Conservation (phyloP, 2,888 invertebrate genomes). For the Lissonota sp. region DNA sequence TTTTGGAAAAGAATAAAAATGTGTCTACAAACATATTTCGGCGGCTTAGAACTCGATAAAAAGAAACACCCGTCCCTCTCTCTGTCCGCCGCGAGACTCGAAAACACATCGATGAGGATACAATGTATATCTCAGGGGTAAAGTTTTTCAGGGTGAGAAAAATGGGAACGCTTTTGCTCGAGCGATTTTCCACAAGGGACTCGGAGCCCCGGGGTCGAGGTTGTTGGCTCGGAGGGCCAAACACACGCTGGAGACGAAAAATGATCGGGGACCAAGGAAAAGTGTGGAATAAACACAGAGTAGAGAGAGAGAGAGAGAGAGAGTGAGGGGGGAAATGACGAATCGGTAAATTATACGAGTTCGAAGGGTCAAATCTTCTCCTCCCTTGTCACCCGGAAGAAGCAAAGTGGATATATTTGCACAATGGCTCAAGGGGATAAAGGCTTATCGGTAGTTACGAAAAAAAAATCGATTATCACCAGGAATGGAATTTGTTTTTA, state of each 20-base stretch:
- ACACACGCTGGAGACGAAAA: neutral
- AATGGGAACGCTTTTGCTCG: constrained; percentile 17
- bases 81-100: neutral
- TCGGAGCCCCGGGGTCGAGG: constrained; percentile 4
- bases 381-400: constrained; percentile 15
- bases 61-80: neutral
- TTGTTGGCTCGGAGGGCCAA: constrained; percentile 18
- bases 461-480: constrained; percentile 6
- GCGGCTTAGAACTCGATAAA: neutral
- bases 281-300: neutral
- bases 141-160: constrained; percentile 18
- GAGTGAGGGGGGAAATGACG: constrained; percentile 45
- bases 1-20: too few species aligned
- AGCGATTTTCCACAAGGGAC: constrained; percentile 36
- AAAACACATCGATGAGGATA: constrained; percentile 14
- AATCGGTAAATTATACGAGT: constrained; percentile 52
- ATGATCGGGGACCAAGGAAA: neutral
- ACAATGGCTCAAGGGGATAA: constrained; percentile 27
- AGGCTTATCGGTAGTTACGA: constrained; percentile 48
- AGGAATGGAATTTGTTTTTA: too few species aligned
- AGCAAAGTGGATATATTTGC: constrained; percentile 10
- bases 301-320: neutral
- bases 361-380: constrained; percentile 1
- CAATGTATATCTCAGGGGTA: constrained; percentile 9
- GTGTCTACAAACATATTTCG: neutral